A percentile compares a stretch with the other conserved stretches of the same genome.
Evolutionary conservation across 1,140 invertebrate genomes (phyloP).

Genomic region (Mycetomoellerius zeteki): DNA sequence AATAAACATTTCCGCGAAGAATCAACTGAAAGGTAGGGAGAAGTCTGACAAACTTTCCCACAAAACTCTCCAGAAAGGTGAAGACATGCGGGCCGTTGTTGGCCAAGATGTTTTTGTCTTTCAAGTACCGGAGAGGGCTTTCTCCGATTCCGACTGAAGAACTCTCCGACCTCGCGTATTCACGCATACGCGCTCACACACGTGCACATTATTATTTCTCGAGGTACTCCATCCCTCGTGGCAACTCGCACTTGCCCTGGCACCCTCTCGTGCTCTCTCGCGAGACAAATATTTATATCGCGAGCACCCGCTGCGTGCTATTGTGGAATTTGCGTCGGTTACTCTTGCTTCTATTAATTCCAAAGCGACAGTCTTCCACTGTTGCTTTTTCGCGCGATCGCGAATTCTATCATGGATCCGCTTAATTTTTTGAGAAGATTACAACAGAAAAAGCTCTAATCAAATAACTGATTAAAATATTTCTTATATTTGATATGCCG

Average conservation of each 20-base stretch:
- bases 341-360: conserved; percentile 69
- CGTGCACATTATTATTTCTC: conserved; percentile 41
- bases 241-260: conserved; percentile 67
- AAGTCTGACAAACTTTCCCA: conserved; percentile 75
- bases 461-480: too few species aligned
- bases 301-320: conserved; percentile 78
- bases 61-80: conserved; percentile 72
- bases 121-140: conserved; percentile 74
- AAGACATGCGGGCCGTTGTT: conserved; percentile 80
- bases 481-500: too few species aligned
- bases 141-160: conserved; percentile 65
- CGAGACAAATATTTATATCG: conserved; percentile 85
- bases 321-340: conserved; percentile 73
- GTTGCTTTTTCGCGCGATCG: neutral
- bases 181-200: conserved; percentile 53
- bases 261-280: conserved; percentile 66
- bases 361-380: conserved; percentile 38
- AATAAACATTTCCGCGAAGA: conserved; percentile 29
- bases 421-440: neutral
- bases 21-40: neutral
- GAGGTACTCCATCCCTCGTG: conserved; percentile 73
- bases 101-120: conserved; percentile 77
- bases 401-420: neutral
- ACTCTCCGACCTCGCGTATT: conserved; percentile 69
- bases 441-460: too few species aligned